Percentiles rank a stretch among this genome's conserved stretches.
Conservation (phyloP, 2,888 invertebrate species). For the Zygaena filipendulae region DNA sequence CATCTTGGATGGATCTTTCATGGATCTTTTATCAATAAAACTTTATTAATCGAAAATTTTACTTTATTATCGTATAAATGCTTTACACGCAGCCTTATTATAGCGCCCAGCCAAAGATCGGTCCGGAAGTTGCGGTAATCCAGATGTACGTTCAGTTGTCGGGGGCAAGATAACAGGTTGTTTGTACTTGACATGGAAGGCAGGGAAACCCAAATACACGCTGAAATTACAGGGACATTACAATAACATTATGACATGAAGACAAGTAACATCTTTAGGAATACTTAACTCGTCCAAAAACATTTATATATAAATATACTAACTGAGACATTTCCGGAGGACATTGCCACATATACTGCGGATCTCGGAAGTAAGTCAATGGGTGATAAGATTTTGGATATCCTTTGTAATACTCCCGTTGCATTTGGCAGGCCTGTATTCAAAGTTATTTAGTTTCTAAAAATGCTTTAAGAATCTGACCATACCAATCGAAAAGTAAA, state of each 20-base stretch:
- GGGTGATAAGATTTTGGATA: constrained; percentile 64
- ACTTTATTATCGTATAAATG: constrained; percentile 39
- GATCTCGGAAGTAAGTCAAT: constrained; percentile 55
- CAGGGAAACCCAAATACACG: constrained; percentile 59
- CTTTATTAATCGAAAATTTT: too few relatives aligned
- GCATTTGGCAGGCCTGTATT: constrained; percentile 61
- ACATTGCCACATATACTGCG: constrained; percentile 58
- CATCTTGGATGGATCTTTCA: too few relatives aligned
- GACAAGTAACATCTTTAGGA: background rate
- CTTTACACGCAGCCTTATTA: constrained; percentile 50
- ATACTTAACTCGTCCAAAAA: too few relatives aligned
- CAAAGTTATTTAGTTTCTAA: constrained; percentile 1
- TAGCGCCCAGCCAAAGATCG: constrained; percentile 61
- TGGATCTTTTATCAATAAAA: too few relatives aligned
- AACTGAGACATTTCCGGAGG: constrained; percentile 54
- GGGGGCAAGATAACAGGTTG: constrained; percentile 57
- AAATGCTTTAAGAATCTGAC: background rate
- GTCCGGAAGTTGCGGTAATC: constrained; percentile 54
- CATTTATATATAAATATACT: too few relatives aligned
- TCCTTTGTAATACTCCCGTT: constrained; percentile 70
- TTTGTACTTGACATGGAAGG: constrained; percentile 63
- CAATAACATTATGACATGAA: background rate
- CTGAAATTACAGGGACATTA: constrained; percentile 43
- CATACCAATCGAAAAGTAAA: background rate
- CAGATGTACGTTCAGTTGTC: constrained; percentile 37